These are phyloP conservation scores for Drosophila trichaetosa DNA, from an alignment of 2,888 invertebrate species.

Conservation along the genomic window DNA sequence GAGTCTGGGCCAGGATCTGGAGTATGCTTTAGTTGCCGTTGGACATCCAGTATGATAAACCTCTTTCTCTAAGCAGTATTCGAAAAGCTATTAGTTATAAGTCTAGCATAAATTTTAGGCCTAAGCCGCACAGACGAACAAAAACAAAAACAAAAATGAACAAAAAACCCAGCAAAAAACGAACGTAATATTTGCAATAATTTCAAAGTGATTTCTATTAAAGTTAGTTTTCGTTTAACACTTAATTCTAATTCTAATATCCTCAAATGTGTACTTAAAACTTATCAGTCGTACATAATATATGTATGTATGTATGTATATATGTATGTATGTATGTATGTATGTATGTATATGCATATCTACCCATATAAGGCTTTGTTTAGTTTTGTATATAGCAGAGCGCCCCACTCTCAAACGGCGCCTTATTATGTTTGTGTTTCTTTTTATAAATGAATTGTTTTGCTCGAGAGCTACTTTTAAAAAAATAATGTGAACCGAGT, in stretches of 20 bases:
- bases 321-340: constrained; percentile 13
- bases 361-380: constrained; percentile 72
- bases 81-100: constrained; percentile 85
- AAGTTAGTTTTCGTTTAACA: constrained; percentile 66
- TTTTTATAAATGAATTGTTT: constrained; percentile 51
- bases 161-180: constrained; percentile 36
- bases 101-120: constrained; percentile 75
- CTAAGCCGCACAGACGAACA: constrained; percentile 63
- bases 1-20: constrained; percentile 32
- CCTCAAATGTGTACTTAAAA: constrained; percentile 69
- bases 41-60: constrained; percentile 84
- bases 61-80: constrained; percentile 86
- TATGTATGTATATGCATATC: constrained; percentile 43
- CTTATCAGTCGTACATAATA: constrained; percentile 30
- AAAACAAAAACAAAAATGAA: constrained; percentile 37
- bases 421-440: constrained; percentile 76
- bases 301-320: constrained; percentile 10
- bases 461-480: constrained; percentile 27
- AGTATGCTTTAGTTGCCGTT: constrained; percentile 33
- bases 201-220: constrained; percentile 78
- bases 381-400: constrained; percentile 76
- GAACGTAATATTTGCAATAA: constrained; percentile 73
- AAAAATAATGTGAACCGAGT: constrained; percentile 19
- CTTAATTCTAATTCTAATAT: constrained; percentile 39
- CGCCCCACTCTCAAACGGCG: constrained; percentile 38